Base-by-base conservation (phyloP, 2,797 vertebrate genomes). In the Myotis planiceps region DNA sequence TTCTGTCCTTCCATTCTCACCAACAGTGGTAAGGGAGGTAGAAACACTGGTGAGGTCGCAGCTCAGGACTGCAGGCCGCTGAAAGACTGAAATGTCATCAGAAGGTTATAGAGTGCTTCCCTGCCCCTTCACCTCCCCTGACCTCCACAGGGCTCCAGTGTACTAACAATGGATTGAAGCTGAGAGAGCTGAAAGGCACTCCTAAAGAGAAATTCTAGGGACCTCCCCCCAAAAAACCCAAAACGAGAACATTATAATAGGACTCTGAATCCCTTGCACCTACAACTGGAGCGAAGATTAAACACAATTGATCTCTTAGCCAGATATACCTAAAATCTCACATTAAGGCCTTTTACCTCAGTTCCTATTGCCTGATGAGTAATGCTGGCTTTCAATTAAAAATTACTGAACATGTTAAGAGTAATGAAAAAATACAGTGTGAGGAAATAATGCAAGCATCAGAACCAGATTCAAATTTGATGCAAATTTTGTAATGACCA, bases 121-220 rank as follows among this genome's bases (percentile, higher is more conserved):
- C 6, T 27, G 68, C 4, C 15, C n/a, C 13, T 1, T 0, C 4
- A 6, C 8, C 3, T 29, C 7, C 39, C 19, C 34, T 3, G 5
- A 9, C 2, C 2, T 7, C 25, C 29, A 6, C 23, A 74, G 25
- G 15, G 8, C 49, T 49, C 15, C 7, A 25, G 4, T 0, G 6
- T 4, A 6, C 2, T 14, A 47, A 3, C 3, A 23, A 6, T 1
- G 10, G 27, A 18, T 10, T 23, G 51, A 2, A 37, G 27, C 14
- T 19, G 7, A 6, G n/a, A 51, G 19, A 19, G 23, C 49, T 14
- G 14, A 37, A 23, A 15, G 9, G 14, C 9, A 21, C 9, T 29
- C 63, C 10, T 9, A 47, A 65, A 3, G 5, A 78, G 10, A n/a
- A 45, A 16, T 23, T 68, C 18, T 32, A 10, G 12, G 6, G 16